Base-by-base conservation (phyloP, 2,797 vertebrate species). In the Balearica regulorum region DNA sequence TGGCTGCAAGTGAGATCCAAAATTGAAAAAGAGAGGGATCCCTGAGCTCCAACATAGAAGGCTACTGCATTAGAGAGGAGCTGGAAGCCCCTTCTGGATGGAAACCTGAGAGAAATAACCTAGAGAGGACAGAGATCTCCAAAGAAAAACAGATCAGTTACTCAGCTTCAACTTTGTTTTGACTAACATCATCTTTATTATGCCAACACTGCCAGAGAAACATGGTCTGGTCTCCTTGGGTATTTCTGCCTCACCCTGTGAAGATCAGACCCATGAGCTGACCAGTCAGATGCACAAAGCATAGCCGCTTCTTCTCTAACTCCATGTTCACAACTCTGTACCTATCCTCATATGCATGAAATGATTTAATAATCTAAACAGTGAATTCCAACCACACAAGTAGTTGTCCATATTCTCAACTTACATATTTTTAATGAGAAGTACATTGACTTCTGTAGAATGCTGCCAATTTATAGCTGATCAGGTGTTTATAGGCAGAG, bases 281-380 rank as follows among this genome's bases (percentile, higher is more conserved):
- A 72, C 54, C 55, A 33, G 8, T 11, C 44, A 75, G 66, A 33
- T 37, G 35, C 14, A 18, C 31, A 64, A 12, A 65, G 39, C 46
- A 37, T 55, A 83, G 54, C 44, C 61, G 29, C 41, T 73, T 57
- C 55, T 58, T 33, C 41, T 44, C 58, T 11, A 9, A 7, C 14
- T 49, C 25, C 10, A 1, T 8, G 0, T 20, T 48, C 83, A 13
- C 58, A 48, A 39, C 43, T 76, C 64, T 60, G 41, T 37, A 6
- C 6, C 1, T 5, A 4, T 1, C 7, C 0, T 5, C 13, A 3
- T 22, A 16, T 18, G 12, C 16, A 9, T 29, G 37, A 2, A n/a
- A 5, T 35, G 4, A 6, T 20, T 41, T 28, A 12, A n/a, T 64
- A 49, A 60, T 41, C 25, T 35, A 3, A 75, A 16, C 19, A 20